A percentile compares a stretch with the other conserved stretches of the same genome.
Evolutionary conservation across 2,888 invertebrate genomes (phyloP).

Genomic region (Acanthopleura granulata): DNA sequence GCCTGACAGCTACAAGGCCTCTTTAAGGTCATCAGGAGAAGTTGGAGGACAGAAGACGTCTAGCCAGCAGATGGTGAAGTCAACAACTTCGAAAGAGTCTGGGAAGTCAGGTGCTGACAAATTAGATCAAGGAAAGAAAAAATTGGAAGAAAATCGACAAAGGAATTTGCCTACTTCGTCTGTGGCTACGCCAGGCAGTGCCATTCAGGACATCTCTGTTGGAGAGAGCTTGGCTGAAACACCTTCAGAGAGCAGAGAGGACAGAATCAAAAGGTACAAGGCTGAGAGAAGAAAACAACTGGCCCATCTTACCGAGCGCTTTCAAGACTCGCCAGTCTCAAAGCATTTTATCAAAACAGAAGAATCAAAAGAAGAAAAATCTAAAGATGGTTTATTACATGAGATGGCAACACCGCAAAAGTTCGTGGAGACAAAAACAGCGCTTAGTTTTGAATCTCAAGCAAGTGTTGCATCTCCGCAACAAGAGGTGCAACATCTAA

Average conservation of each 20-base stretch:
- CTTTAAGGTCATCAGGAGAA: not conserved
- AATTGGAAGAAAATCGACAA: not conserved
- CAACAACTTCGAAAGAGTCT: not conserved
- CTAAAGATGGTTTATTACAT: conserved; percentile 11
- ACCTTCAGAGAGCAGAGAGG: conserved; percentile 65
- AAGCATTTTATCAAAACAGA: conserved; percentile 8
- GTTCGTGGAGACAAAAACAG: not conserved
- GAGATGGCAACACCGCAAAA: not conserved
- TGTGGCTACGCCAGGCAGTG: not conserved
- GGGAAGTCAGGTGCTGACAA: not conserved
- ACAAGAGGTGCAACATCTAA: not conserved
- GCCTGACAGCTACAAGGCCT: not conserved
- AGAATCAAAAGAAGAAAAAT: conserved; percentile 25
- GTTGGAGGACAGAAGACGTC: not conserved
- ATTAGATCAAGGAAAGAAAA: not conserved
- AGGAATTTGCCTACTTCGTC: not conserved
- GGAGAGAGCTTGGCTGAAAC: not conserved
- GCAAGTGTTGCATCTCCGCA: not conserved
- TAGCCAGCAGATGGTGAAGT: not conserved
- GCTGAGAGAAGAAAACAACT: conserved; percentile 80
- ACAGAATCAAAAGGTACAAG: conserved; percentile 80
- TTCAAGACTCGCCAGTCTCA: conserved; percentile 21
- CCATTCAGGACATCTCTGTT: not conserved
- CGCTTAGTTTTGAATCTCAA: not conserved
- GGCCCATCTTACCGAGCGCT: conserved; percentile 67